Conservation (phyloP, 2,113 vertebrate genomes). For the Cisticola juncidis region DNA sequence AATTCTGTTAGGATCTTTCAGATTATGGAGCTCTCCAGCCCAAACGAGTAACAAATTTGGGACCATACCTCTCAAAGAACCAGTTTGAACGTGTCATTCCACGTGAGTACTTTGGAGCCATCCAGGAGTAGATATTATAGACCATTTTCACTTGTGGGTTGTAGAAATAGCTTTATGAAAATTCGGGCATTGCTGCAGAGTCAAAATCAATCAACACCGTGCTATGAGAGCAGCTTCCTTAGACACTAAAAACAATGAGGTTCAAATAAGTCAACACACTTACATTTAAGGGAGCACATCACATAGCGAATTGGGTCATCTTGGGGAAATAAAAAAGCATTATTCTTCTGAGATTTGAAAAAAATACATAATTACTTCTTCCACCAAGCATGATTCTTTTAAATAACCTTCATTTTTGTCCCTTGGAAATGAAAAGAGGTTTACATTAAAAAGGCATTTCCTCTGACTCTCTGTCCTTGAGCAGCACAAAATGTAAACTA, state of each 20-base stretch:
- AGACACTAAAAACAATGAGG: conserved; percentile 55
- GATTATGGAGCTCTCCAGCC: not conserved
- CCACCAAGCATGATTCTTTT: conserved; percentile 75
- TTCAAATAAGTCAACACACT: conserved; percentile 38
- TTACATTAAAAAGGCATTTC: conserved; percentile 79
- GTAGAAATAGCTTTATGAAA: not conserved
- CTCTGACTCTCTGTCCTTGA: conserved; percentile 79
- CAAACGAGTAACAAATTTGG: not conserved
- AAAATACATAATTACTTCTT: conserved; percentile 80
- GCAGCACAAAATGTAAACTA: conserved; percentile 77
- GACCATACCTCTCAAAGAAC: not conserved
- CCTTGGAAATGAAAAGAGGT: conserved; percentile 79
- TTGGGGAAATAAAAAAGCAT: conserved; percentile 70
- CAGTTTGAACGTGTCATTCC: not conserved
- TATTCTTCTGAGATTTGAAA: conserved; percentile 72
- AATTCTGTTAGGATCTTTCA: not conserved
- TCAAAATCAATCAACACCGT: conserved; percentile 34
- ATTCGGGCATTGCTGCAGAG: not conserved
- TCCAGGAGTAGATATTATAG: not conserved
- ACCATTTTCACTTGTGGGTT: not conserved
- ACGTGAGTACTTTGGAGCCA: not conserved
- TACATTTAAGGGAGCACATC: conserved; percentile 67
- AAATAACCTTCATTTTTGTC: conserved; percentile 80
- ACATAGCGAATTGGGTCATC: conserved; percentile 69
- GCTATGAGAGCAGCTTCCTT: conserved; percentile 19